Evolutionary conservation across 1,140 invertebrate genomes (phyloP).

Genomic region (Scaptomyza montana): DNA sequence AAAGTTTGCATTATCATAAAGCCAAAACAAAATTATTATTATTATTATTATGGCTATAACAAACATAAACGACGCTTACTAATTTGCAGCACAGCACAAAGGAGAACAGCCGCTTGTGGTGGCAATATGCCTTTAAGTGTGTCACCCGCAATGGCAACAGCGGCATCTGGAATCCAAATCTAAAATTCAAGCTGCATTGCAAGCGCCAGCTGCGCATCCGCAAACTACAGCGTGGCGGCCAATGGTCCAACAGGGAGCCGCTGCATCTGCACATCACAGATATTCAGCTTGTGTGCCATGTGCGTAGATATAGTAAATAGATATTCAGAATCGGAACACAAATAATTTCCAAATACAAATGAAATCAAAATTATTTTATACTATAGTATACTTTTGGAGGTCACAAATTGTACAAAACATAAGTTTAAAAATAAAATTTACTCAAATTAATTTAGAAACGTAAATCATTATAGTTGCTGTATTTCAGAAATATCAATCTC

Average conservation of each 20-base stretch:
- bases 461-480: background rate
- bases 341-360: background rate
- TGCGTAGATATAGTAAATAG: slow-evolving; percentile 51
- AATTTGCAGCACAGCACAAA: slow-evolving; percentile 66
- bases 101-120: slow-evolving; percentile 69
- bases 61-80: slow-evolving; percentile 20
- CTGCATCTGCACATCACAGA: slow-evolving; percentile 62
- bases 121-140: slow-evolving; percentile 74
- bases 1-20: slow-evolving; percentile 39
- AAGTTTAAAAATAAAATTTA: too few relatives aligned
- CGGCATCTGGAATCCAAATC: slow-evolving; percentile 62
- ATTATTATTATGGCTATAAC: slow-evolving; percentile 40
- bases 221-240: slow-evolving; percentile 50
- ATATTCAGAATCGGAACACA: too few relatives aligned
- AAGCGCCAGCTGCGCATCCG: slow-evolving; percentile 69
- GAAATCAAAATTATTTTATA: background rate
- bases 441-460: background rate
- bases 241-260: slow-evolving; percentile 58
- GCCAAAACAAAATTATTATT: slow-evolving; percentile 38
- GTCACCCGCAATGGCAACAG: slow-evolving; percentile 52
- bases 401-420: too few relatives aligned
- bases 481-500: background rate
- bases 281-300: slow-evolving; percentile 64
- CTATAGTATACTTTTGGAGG: slow-evolving; percentile 24
- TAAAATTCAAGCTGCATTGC: slow-evolving; percentile 67